phyloP scores from a whole-genome alignment of 2,113 vertebrate species.

The Elachura formosa region DNA sequence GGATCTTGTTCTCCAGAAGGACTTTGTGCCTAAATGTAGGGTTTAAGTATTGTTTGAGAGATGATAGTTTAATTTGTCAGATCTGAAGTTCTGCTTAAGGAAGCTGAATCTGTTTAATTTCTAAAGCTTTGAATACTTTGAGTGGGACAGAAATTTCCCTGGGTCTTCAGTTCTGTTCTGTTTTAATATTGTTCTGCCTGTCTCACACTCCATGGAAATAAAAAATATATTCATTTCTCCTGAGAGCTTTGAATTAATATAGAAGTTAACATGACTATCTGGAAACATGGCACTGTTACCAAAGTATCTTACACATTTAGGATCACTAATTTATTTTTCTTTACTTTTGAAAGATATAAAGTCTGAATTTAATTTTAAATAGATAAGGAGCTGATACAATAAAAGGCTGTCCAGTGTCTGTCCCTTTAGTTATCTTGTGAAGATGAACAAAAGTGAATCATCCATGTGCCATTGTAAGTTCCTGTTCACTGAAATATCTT shows the following conservation, averaged over 20 bases:
- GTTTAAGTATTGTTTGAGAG: neutral
- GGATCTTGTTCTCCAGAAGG: neutral
- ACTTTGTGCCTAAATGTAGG: neutral
- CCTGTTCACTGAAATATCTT: neutral
- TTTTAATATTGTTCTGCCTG: neutral
- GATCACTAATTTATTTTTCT: neutral
- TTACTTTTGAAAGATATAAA: neutral
- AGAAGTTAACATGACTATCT: neutral
- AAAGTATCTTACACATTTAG: neutral
- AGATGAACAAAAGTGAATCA: neutral
- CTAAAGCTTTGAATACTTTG: neutral
- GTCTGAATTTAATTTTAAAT: neutral
- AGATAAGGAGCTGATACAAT: neutral
- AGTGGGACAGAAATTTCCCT: neutral
- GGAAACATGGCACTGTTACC: neutral
- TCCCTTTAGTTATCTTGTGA: neutral
- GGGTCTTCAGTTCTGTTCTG: neutral
- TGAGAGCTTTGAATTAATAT: neutral
- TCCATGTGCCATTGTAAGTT: neutral
- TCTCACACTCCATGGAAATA: neutral
- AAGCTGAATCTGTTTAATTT: neutral
- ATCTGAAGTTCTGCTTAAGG: neutral
- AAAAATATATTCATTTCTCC: neutral
- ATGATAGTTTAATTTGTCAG: neutral
- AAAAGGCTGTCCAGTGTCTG: neutral